Conservation (phyloP, 2,797 vertebrate species). For the Danio kyathit region DNA sequence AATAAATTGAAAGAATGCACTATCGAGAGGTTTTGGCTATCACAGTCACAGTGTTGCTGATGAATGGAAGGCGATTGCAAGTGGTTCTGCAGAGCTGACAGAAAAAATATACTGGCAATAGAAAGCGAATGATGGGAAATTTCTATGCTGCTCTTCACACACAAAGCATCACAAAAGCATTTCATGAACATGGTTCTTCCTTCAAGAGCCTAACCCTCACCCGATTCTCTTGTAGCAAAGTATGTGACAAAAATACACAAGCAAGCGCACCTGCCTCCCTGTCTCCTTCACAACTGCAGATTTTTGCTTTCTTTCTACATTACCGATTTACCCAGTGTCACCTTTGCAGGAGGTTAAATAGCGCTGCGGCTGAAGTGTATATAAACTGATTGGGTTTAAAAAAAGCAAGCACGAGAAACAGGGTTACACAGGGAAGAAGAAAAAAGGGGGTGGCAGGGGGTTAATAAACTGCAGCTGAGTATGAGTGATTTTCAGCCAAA, state of each 20-base stretch:
- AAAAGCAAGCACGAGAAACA: neutral
- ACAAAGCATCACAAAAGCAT: constrained; percentile 26
- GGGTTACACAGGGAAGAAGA: neutral
- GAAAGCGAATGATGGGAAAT: neutral
- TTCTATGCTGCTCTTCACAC: constrained; percentile 10
- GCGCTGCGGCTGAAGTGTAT: constrained; percentile 16
- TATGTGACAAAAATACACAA: constrained; percentile 25
- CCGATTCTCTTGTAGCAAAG: constrained; percentile 7
- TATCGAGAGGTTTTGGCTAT: neutral
- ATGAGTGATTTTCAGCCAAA: constrained; percentile 1
- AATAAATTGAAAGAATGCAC: neutral
- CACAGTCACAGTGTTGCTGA: constrained; percentile 12
- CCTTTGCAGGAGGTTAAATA: constrained; percentile 41
- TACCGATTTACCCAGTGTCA: constrained; percentile 19
- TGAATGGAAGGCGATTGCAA: constrained; percentile 31
- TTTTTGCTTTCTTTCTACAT: neutral
- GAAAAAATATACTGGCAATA: constrained; percentile 20
- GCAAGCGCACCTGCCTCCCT: neutral
- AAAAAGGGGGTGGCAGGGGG: neutral
- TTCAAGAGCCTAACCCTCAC: neutral
- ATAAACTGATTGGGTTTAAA: constrained; percentile 38
- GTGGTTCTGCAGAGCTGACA: neutral
- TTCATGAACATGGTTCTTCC: constrained; percentile 30
- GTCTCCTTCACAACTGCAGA: neutral
- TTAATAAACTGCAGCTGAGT: constrained; percentile 2